Conservation (phyloP, 2,113 vertebrate genomes). For the Eudyptes chrysolophus region DNA sequence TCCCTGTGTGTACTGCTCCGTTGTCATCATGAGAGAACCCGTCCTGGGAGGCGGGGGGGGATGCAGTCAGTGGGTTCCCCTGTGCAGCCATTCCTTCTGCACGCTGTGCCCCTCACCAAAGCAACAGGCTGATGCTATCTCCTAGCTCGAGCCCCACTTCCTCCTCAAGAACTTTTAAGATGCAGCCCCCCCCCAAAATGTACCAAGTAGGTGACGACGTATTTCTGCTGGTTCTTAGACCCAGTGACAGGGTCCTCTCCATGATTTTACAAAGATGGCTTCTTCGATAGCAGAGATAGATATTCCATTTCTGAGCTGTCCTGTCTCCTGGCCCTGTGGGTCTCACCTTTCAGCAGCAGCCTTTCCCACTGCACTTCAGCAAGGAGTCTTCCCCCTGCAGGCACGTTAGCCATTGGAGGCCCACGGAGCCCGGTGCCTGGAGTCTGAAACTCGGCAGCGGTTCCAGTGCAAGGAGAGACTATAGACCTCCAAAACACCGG, state of each 20-base stretch:
- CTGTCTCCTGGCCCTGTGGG: background rate
- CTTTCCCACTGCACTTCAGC: background rate
- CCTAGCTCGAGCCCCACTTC: background rate
- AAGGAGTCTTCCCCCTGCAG: background rate
- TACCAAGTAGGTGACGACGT: rapidly evolving
- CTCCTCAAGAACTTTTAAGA: background rate
- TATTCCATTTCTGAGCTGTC: background rate
- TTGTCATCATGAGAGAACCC: background rate
- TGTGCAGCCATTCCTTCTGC: too few relatives aligned
- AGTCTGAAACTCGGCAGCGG: background rate
- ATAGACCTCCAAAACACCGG: rapidly evolving
- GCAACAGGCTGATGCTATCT: background rate
- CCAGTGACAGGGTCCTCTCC: background rate
- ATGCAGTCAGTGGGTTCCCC: background rate
- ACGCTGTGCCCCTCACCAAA: background rate
- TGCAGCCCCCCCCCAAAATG: background rate
- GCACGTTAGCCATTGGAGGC: rapidly evolving
- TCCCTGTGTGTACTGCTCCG: background rate
- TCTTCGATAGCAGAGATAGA: background rate
- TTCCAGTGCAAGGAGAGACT: rapidly evolving
- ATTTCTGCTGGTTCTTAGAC: background rate
- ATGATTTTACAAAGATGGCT: rapidly evolving
- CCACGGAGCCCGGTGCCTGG: rapidly evolving
- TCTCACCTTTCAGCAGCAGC: background rate
- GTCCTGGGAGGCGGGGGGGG: background rate